Percentiles rank a stretch among this genome's conserved stretches.
Conservation (phyloP, 2,888 invertebrate species). For the Resseliella maxima region DNA sequence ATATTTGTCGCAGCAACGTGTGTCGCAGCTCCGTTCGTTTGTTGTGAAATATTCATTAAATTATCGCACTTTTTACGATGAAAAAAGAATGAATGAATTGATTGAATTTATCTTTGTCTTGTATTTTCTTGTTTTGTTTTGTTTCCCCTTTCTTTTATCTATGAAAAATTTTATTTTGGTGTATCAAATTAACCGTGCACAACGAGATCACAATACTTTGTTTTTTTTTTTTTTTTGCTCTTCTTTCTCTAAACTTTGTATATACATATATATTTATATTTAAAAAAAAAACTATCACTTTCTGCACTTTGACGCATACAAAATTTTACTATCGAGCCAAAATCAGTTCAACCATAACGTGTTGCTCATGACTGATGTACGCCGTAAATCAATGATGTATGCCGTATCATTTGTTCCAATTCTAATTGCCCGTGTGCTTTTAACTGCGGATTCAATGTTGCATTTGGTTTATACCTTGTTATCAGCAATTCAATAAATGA, state of each 20-base stretch:
- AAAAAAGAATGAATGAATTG: not conserved
- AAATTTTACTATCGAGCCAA: not conserved
- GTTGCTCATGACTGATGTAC: not conserved
- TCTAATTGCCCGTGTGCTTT: constrained; percentile 49
- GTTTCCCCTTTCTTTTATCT: not conserved
- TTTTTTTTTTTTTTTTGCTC: not conserved
- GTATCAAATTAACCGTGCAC: constrained; percentile 43
- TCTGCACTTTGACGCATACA: constrained; percentile 37
- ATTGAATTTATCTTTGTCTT: constrained; percentile 10
- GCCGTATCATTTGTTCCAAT: constrained; percentile 27
- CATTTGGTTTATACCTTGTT: not conserved
- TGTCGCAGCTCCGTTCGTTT: constrained; percentile 54
- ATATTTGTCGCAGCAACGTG: constrained; percentile 65
- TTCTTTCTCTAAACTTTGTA: not conserved
- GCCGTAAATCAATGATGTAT: constrained; percentile 11
- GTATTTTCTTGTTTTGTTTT: not conserved
- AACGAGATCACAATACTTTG: constrained; percentile 47
- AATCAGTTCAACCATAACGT: constrained; percentile 25
- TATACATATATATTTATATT: not conserved
- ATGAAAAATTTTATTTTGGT: constrained; percentile 1
- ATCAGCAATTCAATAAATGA: not conserved
- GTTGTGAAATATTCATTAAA: constrained; percentile 55
- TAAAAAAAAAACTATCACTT: constrained; percentile 45
- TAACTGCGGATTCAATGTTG: not conserved
- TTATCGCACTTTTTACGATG: not conserved